Base-by-base conservation (phyloP, 2,888 invertebrate species). In the Cryptus viduatorius region DNA sequence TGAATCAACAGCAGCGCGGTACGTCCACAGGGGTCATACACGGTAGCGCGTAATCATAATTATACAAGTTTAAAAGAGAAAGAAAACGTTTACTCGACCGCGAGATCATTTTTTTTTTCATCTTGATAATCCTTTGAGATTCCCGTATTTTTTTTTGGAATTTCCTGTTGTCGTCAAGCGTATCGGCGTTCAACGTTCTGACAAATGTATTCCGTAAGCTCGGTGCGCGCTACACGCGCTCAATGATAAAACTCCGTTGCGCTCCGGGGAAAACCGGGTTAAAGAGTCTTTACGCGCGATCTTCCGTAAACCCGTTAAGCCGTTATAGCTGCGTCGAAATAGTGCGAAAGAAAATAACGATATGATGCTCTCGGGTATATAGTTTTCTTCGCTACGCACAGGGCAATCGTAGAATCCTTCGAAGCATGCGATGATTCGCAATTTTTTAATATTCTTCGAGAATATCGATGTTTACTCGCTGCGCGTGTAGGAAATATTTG, bases 221-320 rank as follows among this genome's bases (percentile, higher is more conserved):
- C 24, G 24, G 24, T 24, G 24, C 24, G 56, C 19, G 19, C 19
- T 14, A 69, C 65, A 37, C 31, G 48, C 61, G 73, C 50, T 69
- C 59, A 68, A 82, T 71, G 78, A 81, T 84, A 81, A 78, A 79
- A 31, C 16, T 37, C 24, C 61, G 59, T 59, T 83, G 81, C 83
- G 81, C 84, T 78, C 7, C 67, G 65, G 37, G 79, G 85, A 86
- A 89, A 89, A 84, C 83, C 87, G 85, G 88, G 88, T 88, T 87
- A 89, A 84, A 86, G 86, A 87, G 82, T 68, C 75, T 88, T 37
- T 83, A 85, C 85, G 87, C 85, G 85, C 84, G 87, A 89, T 89
- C 87, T 86, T 84, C 87, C 86, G 79, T 86, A 86, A 89, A 86
- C 83, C 89, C 88, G 90, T 89, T 89, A 88, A 83, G 86, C 85